Evolutionary conservation across 2,888 invertebrate genomes (phyloP), one percentile per base, ranked within the genome.

Genomic region (Pedicia rivosa): DNA sequence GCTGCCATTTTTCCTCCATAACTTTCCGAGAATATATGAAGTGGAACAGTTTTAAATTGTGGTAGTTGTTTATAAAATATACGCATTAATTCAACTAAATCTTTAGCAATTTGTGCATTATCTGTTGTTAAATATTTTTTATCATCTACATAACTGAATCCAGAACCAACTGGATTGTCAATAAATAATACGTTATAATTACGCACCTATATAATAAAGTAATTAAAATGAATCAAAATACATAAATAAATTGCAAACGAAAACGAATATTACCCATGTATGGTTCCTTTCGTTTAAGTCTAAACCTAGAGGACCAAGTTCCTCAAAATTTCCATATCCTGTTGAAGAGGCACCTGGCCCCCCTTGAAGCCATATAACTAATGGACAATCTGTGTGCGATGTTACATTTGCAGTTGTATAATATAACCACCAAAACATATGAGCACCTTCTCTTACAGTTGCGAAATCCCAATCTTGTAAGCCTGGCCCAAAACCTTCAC

Each of bases 1-100:
- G 80, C 74, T 0, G 83, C 79, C 87, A 90, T 90, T 64, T 91
- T 92, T 2, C 90, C 91, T 13, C 91, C 91, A 56, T 91, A 91
- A 1, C 88, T 88, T 57, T 92, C 88, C 16, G 79, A 80, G 50
- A 84, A 81, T 42, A 91, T 82, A 53, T 88, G 90, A 24, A 86
- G 64, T 1, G 86, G 80, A 1, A 78, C 70, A 8, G 60, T 64
- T 54, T 71, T 67, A 51, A 88, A 88, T 48, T 77, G 70, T 0
- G 81, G 72, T 50, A 78, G 64, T 10, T 63, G 54, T 12, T 62
- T 49, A 46, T 82, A 74, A 56, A 91, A 83, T 5, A 66, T 67
- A 50, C 67, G 68, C 61, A 87, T 69, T 26, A 84, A 65, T 36
- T 66, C 65, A 2, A 90, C 67, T 46, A 92, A 71, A 59, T 92